Percentiles rank a stretch among this genome's conserved stretches.
Conservation (phyloP, 2,113 vertebrate species). For the Nesogale talazaci region DNA sequence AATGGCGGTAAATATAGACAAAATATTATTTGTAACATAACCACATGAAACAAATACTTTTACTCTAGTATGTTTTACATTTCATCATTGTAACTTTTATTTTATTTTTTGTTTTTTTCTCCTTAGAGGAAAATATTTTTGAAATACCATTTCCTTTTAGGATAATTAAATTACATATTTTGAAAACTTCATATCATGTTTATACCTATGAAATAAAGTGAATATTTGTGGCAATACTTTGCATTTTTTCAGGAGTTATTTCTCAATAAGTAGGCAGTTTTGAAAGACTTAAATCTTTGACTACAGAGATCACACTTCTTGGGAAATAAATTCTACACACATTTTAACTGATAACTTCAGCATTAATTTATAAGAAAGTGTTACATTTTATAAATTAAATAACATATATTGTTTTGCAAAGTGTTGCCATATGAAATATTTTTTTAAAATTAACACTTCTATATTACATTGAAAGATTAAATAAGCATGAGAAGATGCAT, state of each 20-base stretch:
- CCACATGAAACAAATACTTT: conserved; percentile 63
- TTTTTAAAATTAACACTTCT: conserved; percentile 57
- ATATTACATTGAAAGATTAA: conserved; percentile 72
- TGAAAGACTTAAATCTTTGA: conserved; percentile 63
- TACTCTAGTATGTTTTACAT: conserved; percentile 62
- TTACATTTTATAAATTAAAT: conserved; percentile 56
- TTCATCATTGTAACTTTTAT: conserved; percentile 57
- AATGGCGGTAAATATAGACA: conserved; percentile 67
- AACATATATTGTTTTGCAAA: conserved; percentile 67
- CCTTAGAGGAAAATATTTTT: conserved; percentile 55
- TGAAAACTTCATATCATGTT: conserved; percentile 50
- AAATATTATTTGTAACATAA: conserved; percentile 64
- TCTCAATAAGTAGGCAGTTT: conserved; percentile 21
- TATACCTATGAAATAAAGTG: conserved; percentile 60
- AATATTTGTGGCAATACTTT: conserved; percentile 68
- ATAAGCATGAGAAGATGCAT: conserved; percentile 54
- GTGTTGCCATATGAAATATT: conserved; percentile 71
- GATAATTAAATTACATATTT: conserved; percentile 61
- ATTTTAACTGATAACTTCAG: conserved; percentile 58
- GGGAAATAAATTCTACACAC: conserved; percentile 54
- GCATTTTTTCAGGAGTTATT: conserved; percentile 49
- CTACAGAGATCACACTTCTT: conserved; percentile 49
- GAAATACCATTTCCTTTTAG: conserved; percentile 62
- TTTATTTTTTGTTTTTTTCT: conserved; percentile 26
- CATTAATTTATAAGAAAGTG: conserved; percentile 30